Conservation (phyloP, 1,140 invertebrate genomes). For the Bombus vancouverensis region DNA sequence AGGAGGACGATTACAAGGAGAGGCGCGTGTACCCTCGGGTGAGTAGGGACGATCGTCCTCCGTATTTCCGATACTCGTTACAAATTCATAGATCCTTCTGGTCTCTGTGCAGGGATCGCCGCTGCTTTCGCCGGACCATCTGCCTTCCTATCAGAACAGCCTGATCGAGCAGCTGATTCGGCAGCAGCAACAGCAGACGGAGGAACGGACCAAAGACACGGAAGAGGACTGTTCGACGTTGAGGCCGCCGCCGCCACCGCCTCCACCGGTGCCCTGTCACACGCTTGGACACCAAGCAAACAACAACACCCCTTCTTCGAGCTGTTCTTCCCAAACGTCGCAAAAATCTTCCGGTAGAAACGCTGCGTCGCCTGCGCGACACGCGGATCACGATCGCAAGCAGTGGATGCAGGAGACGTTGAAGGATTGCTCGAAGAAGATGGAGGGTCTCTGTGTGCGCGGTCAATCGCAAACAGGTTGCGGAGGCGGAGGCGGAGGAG, state of each 20-base stretch:
- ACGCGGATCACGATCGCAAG: conserved; percentile 59
- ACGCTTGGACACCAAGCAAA: conserved; percentile 24
- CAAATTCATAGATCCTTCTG: neutral
- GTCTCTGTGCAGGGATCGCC: conserved; percentile 69
- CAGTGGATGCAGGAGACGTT: conserved; percentile 72
- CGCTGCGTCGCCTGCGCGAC: conserved; percentile 58
- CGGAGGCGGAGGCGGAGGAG: neutral
- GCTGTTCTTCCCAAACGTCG: conserved; percentile 68
- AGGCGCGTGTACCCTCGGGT: conserved; percentile 64
- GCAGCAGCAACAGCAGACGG: conserved; percentile 76
- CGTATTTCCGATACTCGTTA: neutral
- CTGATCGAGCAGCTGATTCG: conserved; percentile 83
- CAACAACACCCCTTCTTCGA: conserved; percentile 61
- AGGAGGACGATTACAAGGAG: conserved; percentile 71
- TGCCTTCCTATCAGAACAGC: conserved; percentile 83
- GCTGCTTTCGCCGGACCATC: conserved; percentile 69
- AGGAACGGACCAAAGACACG: conserved; percentile 66
- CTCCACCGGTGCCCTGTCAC: conserved; percentile 71
- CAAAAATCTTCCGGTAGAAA: conserved; percentile 65
- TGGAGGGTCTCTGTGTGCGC: conserved; percentile 71
- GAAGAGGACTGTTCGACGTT: conserved; percentile 60
- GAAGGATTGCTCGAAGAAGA: conserved; percentile 75
- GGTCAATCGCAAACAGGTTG: conserved; percentile 55
- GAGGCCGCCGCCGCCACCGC: conserved; percentile 40
- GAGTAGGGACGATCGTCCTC: neutral